Conservation (phyloP, 1,140 invertebrate species). For the Bombus balteatus region DNA sequence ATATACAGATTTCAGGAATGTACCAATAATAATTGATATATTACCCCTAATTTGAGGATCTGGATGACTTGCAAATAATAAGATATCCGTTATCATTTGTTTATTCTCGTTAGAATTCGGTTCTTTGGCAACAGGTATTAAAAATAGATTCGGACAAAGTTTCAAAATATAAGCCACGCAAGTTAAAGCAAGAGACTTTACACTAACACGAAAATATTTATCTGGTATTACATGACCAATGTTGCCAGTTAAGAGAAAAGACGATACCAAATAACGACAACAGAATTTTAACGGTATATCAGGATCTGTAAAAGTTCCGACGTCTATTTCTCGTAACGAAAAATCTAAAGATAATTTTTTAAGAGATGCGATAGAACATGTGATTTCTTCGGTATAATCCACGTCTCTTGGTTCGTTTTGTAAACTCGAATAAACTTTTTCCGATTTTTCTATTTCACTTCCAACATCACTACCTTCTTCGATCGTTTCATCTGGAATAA, state of each 20-base stretch:
- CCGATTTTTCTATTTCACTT: slow-evolving; percentile 68
- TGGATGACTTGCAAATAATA: slow-evolving; percentile 87
- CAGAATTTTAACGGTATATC: slow-evolving; percentile 89
- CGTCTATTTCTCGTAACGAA: slow-evolving; percentile 82
- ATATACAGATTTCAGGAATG: slow-evolving; percentile 86
- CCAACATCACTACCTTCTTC: slow-evolving; percentile 69
- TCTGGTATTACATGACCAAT: slow-evolving; percentile 86
- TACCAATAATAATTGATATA: slow-evolving; percentile 86
- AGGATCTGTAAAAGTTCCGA: slow-evolving; percentile 87
- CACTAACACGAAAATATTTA: slow-evolving; percentile 89
- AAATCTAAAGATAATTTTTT: slow-evolving; percentile 63
- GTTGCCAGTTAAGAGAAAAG: slow-evolving; percentile 89
- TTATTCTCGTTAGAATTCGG: slow-evolving; percentile 71
- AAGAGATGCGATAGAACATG: slow-evolving; percentile 57
- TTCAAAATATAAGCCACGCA: slow-evolving; percentile 88
- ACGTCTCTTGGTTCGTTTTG: slow-evolving; percentile 58
- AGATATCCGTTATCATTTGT: slow-evolving; percentile 87
- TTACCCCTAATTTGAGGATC: slow-evolving; percentile 93
- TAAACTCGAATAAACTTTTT: slow-evolving; percentile 55
- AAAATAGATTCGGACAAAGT: slow-evolving; percentile 88
- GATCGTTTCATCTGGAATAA: slow-evolving; percentile 62
- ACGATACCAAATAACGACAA: slow-evolving; percentile 87
- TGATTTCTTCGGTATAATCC: slow-evolving; percentile 60
- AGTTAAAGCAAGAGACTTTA: slow-evolving; percentile 91
- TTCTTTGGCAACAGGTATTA: slow-evolving; percentile 75